A percentile compares a stretch with the other conserved stretches of the same genome.
Evolutionary conservation across 2,888 invertebrate genomes (phyloP).

Genomic region (Apoderus coryli): DNA sequence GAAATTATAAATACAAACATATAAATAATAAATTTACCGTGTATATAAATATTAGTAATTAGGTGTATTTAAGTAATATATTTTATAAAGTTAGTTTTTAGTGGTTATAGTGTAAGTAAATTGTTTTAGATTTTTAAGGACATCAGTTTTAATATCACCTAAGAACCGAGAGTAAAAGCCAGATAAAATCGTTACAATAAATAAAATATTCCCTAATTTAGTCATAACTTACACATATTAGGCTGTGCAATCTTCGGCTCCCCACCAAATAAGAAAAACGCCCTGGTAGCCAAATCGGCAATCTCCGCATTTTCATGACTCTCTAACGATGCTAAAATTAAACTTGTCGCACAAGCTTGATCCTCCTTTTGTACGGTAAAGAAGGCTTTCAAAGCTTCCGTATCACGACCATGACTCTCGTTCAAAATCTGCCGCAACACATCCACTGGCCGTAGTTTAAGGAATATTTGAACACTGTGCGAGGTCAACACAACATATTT

Average conservation of each 20-base stretch:
- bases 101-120: no score
- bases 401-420: slow-evolving; percentile 74
- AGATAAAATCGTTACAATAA: slow-evolving; percentile 3
- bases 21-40: no score
- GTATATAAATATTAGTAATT: no score
- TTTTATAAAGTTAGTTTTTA: no score
- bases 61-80: no score
- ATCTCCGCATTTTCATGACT: slow-evolving; percentile 46
- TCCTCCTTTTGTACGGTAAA: slow-evolving; percentile 71
- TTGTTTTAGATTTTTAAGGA: no score
- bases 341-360: slow-evolving; percentile 80
- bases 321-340: slow-evolving; percentile 70
- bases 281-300: slow-evolving; percentile 78
- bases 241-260: slow-evolving; percentile 39
- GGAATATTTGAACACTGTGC: slow-evolving; percentile 73
- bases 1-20: no score
- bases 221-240: slow-evolving; percentile 21
- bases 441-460: slow-evolving; percentile 78
- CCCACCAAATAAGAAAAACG: slow-evolving; percentile 85
- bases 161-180: no score
- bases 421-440: slow-evolving; percentile 66
- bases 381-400: slow-evolving; percentile 69
- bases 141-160: no score
- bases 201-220: no score
- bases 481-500: slow-evolving; percentile 79